A percentile compares a stretch with the other conserved stretches of the same genome.
Conservation (phyloP, 2,888 invertebrate species). For the Quadriops clusia region DNA sequence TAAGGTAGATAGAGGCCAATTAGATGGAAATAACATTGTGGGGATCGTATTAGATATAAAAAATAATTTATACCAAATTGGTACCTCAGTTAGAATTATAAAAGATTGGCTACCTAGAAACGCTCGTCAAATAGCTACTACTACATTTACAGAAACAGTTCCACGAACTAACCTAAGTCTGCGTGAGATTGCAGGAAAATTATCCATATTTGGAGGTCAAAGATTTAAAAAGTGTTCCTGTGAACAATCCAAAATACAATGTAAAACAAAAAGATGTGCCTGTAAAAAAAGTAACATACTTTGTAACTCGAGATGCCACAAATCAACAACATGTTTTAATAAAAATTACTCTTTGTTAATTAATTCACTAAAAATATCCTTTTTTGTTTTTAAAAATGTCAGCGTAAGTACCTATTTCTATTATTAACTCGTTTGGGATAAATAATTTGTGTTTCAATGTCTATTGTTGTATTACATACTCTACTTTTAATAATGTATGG, state of each 20-base stretch:
- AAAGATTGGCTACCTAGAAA: constrained; percentile 14
- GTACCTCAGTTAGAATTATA: constrained; percentile 14
- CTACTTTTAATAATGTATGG: no score
- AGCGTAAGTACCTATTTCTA: no score
- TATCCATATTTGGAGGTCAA: constrained; percentile 16
- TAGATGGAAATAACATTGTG: constrained; percentile 12
- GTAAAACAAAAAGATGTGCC: constrained; percentile 10
- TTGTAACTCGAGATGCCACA: constrained; percentile 11
- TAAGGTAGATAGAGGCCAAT: constrained; percentile 11
- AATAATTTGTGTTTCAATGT: no score
- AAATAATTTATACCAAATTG: constrained; percentile 11
- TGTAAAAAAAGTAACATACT: constrained; percentile 12
- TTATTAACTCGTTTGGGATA: no score
- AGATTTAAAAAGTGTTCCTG: constrained; percentile 16
- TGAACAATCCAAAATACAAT: constrained; percentile 13
- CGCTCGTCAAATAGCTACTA: constrained; percentile 13
- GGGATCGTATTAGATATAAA: constrained; percentile 12
- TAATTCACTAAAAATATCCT: no score
- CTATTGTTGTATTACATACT: no score
- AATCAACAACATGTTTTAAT: constrained; percentile 10
- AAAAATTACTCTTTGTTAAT: no score
- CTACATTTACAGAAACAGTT: constrained; percentile 13
- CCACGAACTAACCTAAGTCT: constrained; percentile 8
- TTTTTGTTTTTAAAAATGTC: no score
- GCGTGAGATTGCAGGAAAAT: constrained; percentile 15